Evolutionary conservation across 1,140 invertebrate genomes (phyloP), one percentile per base, ranked within the genome.

Genomic region (Tetramorium alpestre): DNA sequence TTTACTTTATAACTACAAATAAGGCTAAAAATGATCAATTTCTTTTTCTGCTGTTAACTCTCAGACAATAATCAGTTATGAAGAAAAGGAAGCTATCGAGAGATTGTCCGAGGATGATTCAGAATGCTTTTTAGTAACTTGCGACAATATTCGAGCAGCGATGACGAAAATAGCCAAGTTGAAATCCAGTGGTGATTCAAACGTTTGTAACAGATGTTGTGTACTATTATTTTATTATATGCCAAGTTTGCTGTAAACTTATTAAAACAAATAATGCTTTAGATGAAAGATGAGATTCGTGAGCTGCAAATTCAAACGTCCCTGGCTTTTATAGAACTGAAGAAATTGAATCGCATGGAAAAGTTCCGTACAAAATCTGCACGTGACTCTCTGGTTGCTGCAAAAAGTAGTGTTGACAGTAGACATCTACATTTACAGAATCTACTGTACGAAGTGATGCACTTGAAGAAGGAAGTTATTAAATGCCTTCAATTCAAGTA

Each of bases 401-500:
- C 97, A 78, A 99, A 99, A 94, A 97, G 97, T 90, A 97, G 97
- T 90, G 98, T 99, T 0, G 99, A 99, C 92, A 97, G 97, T 84
- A 97, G 97, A 90, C 98, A 99, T 95, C 95, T 99, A 28, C 97
- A 98, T 90, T 96, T 99, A 77, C 98, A 99, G 94, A 99, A 99
- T 95, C 96, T 99, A n/a, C 94, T 99, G 0, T 99, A 99, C 95
- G 99, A 99, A 96, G 97, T 98, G 13, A 97, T 98, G 93, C 98
- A 99, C 96, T 96, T 99, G 2, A 97, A 98, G 87, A 98, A 98
- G 91, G 99, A 99, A 96, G 98, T 99, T 16, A 97, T 97, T 2
- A 99, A 99, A 93, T 99, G 99, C 95, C 96, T 98, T 41, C 98
- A 99, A 93, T 99, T 99, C 93, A 98, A 97, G 97, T 98, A 95